A percentile compares a stretch with the other conserved stretches of the same genome.
Conservation (phyloP, 2,113 vertebrate genomes). For the Cyanoramphus novaezelandiae region DNA sequence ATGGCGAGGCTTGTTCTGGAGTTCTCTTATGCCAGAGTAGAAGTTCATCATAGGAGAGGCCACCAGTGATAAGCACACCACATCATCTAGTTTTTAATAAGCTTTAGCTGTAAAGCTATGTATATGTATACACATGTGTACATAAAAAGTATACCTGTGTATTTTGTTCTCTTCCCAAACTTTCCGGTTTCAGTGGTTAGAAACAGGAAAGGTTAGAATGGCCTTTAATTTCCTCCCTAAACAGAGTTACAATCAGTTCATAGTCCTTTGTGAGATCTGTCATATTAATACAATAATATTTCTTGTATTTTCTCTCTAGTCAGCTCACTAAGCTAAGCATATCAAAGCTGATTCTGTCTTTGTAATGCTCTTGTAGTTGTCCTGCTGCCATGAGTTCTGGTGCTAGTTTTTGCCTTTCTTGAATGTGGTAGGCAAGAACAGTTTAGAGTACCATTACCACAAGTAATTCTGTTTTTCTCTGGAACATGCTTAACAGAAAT, state of each 20-base stretch:
- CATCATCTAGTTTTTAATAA: background rate
- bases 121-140: background rate
- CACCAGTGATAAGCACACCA: background rate
- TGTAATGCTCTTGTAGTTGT: background rate
- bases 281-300: background rate
- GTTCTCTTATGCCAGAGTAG: fast-evolving
- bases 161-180: background rate
- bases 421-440: background rate
- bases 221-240: background rate
- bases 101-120: background rate
- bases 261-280: background rate
- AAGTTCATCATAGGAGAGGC: background rate
- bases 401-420: background rate
- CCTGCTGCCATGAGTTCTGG: background rate
- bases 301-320: background rate
- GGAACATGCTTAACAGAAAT: background rate
- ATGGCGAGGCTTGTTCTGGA: background rate
- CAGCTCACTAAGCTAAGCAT: background rate
- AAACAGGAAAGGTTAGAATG: background rate
- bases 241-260: background rate
- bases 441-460: background rate
- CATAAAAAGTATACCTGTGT: background rate
- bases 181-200: background rate
- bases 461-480: background rate
- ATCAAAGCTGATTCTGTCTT: background rate